Evolutionary conservation across 2,113 vertebrate genomes (phyloP).

Genomic region (Sakesphorus luctuosus): DNA sequence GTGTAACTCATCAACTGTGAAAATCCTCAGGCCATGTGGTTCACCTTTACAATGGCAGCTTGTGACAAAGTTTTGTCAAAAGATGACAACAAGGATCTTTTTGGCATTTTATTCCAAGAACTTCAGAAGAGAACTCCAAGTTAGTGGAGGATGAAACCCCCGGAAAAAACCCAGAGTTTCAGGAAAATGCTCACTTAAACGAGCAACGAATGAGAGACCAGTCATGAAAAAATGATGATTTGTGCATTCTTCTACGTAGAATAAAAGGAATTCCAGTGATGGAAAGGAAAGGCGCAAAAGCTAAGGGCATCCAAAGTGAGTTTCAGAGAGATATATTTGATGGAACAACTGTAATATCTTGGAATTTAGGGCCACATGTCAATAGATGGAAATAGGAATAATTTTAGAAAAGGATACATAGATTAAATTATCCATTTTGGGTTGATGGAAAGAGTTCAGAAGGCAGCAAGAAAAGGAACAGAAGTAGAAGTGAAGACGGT

Average conservation of each 20-base stretch:
- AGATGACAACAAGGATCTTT: not conserved
- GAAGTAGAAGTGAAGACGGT: not conserved
- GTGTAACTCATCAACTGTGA: not conserved
- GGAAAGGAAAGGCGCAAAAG: not conserved
- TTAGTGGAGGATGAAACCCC: not conserved
- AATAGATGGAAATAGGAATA: not conserved
- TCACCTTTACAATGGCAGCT: not conserved
- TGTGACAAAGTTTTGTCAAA: not conserved
- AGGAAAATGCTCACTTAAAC: not conserved
- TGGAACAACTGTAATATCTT: not conserved
- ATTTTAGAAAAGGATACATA: not conserved
- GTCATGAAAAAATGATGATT: not conserved
- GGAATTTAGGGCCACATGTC: not conserved
- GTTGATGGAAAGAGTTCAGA: not conserved
- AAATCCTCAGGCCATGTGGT: not conserved
- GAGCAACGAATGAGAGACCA: not conserved
- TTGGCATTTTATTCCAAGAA: not conserved
- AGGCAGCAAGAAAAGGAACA: not conserved
- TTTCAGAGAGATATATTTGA: not conserved
- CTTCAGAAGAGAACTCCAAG: not conserved
- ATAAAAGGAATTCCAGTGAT: not conserved
- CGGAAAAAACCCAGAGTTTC: not conserved
- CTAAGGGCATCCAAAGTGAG: not conserved
- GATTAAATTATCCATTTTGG: not conserved
- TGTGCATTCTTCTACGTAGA: not conserved